Conservation (phyloP, 2,113 vertebrate species). For the Notothenia coriiceps region DNA sequence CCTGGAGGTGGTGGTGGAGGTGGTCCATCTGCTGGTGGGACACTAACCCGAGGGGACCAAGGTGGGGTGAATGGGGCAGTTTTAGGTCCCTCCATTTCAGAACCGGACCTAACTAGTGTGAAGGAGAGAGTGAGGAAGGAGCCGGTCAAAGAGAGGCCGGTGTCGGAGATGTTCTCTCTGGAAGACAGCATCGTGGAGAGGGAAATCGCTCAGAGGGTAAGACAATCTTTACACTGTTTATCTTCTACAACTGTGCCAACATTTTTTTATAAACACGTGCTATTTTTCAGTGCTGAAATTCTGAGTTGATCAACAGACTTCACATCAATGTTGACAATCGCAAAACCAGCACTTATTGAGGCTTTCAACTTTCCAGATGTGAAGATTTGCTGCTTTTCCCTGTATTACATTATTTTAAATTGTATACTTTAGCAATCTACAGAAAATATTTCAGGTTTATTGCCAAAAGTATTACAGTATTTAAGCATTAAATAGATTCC, state of each 20-base stretch:
- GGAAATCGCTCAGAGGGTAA: constrained; percentile 95
- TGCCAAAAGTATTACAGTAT: not conserved
- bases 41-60: constrained; percentile 89
- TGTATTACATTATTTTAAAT: not conserved
- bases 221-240: constrained; percentile 1
- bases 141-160: constrained; percentile 94
- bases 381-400: not conserved
- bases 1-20: constrained; percentile 35
- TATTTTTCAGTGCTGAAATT: not conserved
- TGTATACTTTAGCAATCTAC: not conserved
- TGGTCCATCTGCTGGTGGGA: constrained; percentile 67
- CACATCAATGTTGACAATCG: not conserved
- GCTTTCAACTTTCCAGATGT: not conserved
- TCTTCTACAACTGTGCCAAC: not conserved
- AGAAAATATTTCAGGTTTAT: not conserved
- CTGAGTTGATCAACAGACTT: not conserved
- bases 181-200: constrained; percentile 98
- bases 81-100: constrained; percentile 94
- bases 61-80: constrained; percentile 86
- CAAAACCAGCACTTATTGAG: not conserved
- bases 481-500: not conserved
- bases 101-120: constrained; percentile 95
- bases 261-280: too few relatives aligned
- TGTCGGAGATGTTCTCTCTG: constrained; percentile 97
- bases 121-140: constrained; percentile 97